These are phyloP conservation scores for Xanthia togata DNA, from an alignment of 2,888 invertebrate species.

Conservation along the genomic window DNA sequence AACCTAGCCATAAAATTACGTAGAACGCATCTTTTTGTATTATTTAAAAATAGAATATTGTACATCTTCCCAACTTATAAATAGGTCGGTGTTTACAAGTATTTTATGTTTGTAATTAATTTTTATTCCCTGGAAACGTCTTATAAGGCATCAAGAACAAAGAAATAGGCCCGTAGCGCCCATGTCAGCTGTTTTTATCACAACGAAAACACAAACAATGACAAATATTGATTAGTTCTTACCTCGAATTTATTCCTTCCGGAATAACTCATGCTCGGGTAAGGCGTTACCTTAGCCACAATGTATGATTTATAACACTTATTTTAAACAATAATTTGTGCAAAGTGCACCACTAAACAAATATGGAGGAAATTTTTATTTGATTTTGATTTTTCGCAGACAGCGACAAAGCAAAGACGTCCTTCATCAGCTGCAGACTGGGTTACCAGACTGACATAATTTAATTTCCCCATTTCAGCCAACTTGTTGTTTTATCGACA, in stretches of 20 bases:
- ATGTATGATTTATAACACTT: constrained; percentile 77
- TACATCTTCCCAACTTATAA: constrained; percentile 27
- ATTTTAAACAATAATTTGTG: constrained; percentile 58
- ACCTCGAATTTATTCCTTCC: constrained; percentile 92
- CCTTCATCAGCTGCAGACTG: constrained; percentile 69
- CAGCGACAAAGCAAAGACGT: constrained; percentile 57
- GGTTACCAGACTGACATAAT: constrained; percentile 63
- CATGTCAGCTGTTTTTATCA: constrained; percentile 92
- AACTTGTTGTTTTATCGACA: constrained; percentile 21
- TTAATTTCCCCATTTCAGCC: constrained; percentile 30
- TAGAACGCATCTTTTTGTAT: constrained; percentile 57
- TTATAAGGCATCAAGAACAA: constrained; percentile 73
- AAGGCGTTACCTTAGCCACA: constrained; percentile 89
- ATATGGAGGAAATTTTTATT: constrained; percentile 79
- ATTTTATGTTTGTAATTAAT: neutral
- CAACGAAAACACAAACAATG: constrained; percentile 88
- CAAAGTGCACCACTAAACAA: constrained; percentile 75
- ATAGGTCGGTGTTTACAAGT: neutral
- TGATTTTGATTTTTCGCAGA: constrained; percentile 77
- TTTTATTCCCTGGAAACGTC: constrained; percentile 13
- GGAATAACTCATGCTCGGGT: constrained; percentile 91
- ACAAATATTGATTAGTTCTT: constrained; percentile 76
- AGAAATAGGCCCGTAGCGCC: constrained; percentile 74
- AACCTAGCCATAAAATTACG: constrained; percentile 43
- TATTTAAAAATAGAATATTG: constrained; percentile 73